Conservation (phyloP, 2,888 invertebrate genomes). For the Pecten maximus region DNA sequence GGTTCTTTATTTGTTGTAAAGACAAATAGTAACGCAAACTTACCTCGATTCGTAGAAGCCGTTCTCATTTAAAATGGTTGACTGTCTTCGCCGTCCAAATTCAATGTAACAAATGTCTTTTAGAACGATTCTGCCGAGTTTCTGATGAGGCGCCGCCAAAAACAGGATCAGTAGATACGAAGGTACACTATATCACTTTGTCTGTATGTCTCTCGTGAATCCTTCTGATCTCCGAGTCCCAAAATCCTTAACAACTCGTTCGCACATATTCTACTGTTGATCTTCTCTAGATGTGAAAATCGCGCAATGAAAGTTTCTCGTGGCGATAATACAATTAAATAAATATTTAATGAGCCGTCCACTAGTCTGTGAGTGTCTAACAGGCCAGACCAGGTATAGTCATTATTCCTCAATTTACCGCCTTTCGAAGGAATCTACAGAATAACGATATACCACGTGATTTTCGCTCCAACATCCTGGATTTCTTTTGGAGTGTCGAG, state of each 20-base stretch:
- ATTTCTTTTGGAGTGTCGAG: neutral
- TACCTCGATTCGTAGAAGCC: neutral
- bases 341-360: neutral
- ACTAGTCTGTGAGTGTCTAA: neutral
- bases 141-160: neutral
- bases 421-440: neutral
- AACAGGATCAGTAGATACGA: neutral
- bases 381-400: neutral
- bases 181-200: neutral
- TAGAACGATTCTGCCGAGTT: neutral
- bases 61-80: constrained; percentile 24
- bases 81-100: neutral
- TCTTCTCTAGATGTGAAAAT: neutral
- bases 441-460: neutral
- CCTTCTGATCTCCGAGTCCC: neutral
- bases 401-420: neutral
- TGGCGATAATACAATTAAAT: neutral
- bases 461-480: neutral
- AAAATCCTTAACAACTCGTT: neutral
- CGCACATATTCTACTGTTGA: neutral
- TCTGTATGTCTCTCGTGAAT: neutral
- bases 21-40: neutral
- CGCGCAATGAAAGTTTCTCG: constrained; percentile 11
- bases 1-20: neutral
- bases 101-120: constrained; percentile 23